Conservation (phyloP, 1,140 invertebrate genomes). For the Aphidius gifuensis region DNA sequence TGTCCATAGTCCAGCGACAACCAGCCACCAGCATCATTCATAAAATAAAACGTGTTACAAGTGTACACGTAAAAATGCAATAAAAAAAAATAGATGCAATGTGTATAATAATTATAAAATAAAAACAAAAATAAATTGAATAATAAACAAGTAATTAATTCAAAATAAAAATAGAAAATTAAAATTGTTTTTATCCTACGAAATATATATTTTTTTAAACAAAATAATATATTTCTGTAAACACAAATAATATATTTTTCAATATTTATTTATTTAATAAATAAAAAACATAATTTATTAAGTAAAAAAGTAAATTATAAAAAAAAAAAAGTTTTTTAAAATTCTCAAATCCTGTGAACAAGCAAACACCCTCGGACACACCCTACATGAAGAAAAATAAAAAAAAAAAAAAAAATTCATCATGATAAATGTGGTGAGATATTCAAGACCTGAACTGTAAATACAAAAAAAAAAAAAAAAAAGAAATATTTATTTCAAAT, state of each 20-base stretch:
- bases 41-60: conserved; percentile 33
- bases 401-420: conserved; percentile 14
- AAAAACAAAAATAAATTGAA: neutral
- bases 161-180: too few relatives aligned
- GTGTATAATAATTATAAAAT: too few relatives aligned
- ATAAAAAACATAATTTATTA: too few relatives aligned
- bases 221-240: neutral
- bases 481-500: neutral
- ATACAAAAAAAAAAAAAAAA: too few relatives aligned
- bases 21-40: conserved; percentile 32
- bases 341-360: conserved; percentile 1
- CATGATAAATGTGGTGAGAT: conserved; percentile 29
- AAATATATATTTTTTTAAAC: neutral
- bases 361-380: conserved; percentile 13
- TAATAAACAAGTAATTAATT: neutral
- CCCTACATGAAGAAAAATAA: conserved; percentile 20
- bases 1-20: conserved; percentile 30
- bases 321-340: neutral
- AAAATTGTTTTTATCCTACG: too few relatives aligned
- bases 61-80: conserved; percentile 4
- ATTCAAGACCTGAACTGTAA: neutral
- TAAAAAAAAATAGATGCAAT: neutral
- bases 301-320: neutral
- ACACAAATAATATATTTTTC: too few relatives aligned
- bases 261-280: too few relatives aligned